Evolutionary conservation across 2,888 invertebrate species (phyloP).

Genomic region (Mythimna impura): DNA sequence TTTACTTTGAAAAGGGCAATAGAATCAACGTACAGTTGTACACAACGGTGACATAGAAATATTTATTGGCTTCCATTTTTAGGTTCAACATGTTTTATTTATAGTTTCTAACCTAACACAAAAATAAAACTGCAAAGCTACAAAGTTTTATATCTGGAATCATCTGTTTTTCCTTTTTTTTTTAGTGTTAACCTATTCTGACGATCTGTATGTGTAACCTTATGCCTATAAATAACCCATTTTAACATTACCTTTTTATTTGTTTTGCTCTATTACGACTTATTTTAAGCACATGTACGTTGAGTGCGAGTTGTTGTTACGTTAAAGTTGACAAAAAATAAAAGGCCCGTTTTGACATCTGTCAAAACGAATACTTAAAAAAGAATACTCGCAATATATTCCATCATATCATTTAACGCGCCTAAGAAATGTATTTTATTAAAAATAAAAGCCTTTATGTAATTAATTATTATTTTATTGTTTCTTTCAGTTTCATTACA

Average conservation of each 20-base stretch:
- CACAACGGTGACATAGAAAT: neutral
- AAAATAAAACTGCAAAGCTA: neutral
- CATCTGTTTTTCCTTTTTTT: neutral
- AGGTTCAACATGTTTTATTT: conserved; percentile 11
- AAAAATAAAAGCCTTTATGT: no score
- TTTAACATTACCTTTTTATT: neutral
- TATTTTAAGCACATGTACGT: neutral
- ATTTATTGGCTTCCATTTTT: conserved; percentile 13
- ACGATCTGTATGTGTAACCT: neutral
- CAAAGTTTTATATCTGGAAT: neutral
- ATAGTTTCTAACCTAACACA: neutral
- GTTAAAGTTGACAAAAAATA: no score
- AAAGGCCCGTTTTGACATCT: no score
- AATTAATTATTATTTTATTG: no score
- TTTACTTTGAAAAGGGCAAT: conserved; percentile 9
- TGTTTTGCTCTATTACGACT: conserved; percentile 2
- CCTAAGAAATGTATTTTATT: no score
- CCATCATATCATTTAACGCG: no score
- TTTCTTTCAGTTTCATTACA: no score
- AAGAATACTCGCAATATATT: no score
- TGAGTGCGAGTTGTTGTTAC: no score
- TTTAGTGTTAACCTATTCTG: neutral
- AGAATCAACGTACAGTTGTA: neutral
- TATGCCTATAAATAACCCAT: neutral
- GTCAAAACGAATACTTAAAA: no score